Conservation (phyloP, 2,113 vertebrate genomes). For the Eira barbara region DNA sequence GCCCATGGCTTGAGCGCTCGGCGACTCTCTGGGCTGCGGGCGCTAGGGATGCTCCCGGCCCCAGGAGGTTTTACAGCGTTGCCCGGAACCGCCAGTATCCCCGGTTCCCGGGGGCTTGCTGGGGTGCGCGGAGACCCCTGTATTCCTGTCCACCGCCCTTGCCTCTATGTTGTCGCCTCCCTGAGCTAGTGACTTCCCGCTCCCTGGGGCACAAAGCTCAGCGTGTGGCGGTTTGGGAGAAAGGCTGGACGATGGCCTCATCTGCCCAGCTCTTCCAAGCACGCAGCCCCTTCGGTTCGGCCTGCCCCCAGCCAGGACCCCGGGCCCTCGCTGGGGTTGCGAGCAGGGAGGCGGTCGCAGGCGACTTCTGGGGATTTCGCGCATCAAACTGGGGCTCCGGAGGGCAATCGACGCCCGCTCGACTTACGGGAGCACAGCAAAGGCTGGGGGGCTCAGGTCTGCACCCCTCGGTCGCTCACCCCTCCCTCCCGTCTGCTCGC, state of each 20-base stretch:
- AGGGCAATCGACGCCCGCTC: slow-evolving; percentile 31
- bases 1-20: not conserved
- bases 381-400: slow-evolving; percentile 13
- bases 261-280: not conserved
- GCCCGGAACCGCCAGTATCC: not conserved
- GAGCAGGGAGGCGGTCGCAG: not conserved
- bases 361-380: slow-evolving; percentile 32
- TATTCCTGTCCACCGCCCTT: slow-evolving; percentile 52
- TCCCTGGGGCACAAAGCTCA: slow-evolving; percentile 53
- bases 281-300: not conserved
- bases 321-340: not conserved
- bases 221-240: not conserved
- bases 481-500: slow-evolving; percentile 60
- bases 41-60: not conserved
- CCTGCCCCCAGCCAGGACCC: slow-evolving; percentile 25
- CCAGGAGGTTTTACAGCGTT: not conserved
- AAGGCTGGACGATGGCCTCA: not conserved
- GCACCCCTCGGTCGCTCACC: slow-evolving; percentile 57
- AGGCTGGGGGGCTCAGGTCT: slow-evolving; percentile 1
- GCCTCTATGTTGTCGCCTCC: slow-evolving; percentile 51
- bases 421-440: not conserved
- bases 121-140: not conserved
- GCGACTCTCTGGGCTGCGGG: slow-evolving; percentile 42
- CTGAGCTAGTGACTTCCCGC: slow-evolving; percentile 18
- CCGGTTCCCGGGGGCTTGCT: not conserved